Evolutionary conservation across 2,888 invertebrate species (phyloP).

Genomic region (Parthenolecanium corni): DNA sequence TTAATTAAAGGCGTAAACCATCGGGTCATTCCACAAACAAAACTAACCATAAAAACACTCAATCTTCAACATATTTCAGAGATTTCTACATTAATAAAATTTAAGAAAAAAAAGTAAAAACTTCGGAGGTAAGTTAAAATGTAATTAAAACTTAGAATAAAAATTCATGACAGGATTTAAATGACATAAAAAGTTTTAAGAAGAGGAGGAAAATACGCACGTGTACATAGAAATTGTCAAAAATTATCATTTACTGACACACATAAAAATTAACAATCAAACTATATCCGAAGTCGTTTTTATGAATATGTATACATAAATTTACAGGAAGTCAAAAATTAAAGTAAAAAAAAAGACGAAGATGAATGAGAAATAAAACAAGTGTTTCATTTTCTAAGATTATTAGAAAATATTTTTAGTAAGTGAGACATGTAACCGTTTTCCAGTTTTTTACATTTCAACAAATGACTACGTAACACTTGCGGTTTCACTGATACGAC

Average conservation of each 20-base stretch:
- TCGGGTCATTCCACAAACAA: constrained; percentile 5
- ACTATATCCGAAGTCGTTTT: constrained; percentile 15
- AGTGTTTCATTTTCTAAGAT: constrained; percentile 12
- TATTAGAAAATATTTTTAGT: constrained; percentile 24
- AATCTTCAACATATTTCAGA: constrained; percentile 16
- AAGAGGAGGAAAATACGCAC: neutral
- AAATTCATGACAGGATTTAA: constrained; percentile 20
- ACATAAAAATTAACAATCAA: constrained; percentile 12
- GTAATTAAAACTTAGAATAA: constrained; percentile 15
- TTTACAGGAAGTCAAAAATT: neutral
- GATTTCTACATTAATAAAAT: neutral
- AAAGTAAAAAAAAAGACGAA: neutral
- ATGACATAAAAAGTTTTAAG: neutral
- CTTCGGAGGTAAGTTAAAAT: constrained; percentile 24
- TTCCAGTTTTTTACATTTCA: constrained; percentile 24
- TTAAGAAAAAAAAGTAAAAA: constrained; percentile 19
- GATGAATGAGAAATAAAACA: neutral
- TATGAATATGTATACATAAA: constrained; percentile 7
- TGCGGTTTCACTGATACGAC: constrained; percentile 23
- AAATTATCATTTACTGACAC: constrained; percentile 8
- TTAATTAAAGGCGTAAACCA: neutral
- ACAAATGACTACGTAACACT: constrained; percentile 21
- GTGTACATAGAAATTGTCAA: constrained; percentile 12
- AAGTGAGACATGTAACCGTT: constrained; percentile 21
- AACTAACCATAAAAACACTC: constrained; percentile 17